These are phyloP conservation scores for Papilio elwesi DNA, from an alignment of 2,888 invertebrate species.

Conservation along the genomic window DNA sequence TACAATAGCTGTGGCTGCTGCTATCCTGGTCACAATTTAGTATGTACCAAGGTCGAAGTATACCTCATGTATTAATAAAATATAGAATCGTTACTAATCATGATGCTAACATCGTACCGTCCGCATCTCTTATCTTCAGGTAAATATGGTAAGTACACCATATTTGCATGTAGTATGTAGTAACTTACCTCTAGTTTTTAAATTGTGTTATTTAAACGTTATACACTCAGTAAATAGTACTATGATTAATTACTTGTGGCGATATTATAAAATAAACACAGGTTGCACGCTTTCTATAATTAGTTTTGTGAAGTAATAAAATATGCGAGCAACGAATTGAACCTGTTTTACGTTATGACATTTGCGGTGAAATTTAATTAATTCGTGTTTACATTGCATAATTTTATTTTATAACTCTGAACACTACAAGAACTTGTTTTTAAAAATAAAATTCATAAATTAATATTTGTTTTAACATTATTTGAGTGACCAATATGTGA, in stretches of 20 bases:
- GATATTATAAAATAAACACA: slow-evolving; percentile 19
- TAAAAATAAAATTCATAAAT: slow-evolving; percentile 3
- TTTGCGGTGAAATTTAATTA: slow-evolving; percentile 37
- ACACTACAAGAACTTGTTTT: slow-evolving; percentile 20
- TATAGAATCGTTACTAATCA: no score
- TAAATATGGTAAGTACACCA: no score
- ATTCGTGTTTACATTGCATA: slow-evolving; percentile 23
- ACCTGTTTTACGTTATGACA: slow-evolving; percentile 32
- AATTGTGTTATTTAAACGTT: background rate
- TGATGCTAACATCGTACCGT: no score
- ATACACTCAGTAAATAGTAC: background rate
- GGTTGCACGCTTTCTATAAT: slow-evolving; percentile 24
- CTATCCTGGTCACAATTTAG: no score
- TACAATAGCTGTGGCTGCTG: no score
- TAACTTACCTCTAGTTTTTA: background rate
- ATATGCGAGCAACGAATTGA: slow-evolving; percentile 26
- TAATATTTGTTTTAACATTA: no score
- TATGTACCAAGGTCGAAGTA: no score
- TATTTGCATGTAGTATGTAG: no score
- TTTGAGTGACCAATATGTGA: no score
- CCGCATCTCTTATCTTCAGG: no score
- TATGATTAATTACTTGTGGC: slow-evolving; percentile 18
- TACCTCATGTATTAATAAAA: no score
- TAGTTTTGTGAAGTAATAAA: slow-evolving; percentile 32
- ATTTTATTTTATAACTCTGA: slow-evolving; percentile 31